Evolutionary conservation across 2,888 invertebrate genomes (phyloP).

Genomic region (Diloba caeruleocephala): DNA sequence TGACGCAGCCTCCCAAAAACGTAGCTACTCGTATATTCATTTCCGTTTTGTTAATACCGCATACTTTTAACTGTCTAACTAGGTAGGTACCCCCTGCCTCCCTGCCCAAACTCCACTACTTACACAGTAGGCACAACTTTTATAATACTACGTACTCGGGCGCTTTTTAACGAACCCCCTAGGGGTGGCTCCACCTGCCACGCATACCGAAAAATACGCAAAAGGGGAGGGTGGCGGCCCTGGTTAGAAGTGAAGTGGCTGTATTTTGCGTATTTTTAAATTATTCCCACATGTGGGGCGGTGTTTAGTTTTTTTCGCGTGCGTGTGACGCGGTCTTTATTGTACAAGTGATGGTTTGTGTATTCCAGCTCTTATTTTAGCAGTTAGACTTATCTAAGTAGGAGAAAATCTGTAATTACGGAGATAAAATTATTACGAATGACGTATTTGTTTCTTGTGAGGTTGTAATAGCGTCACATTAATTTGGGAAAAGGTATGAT

Average conservation of each 20-base stretch:
- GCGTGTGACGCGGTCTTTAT: constrained; percentile 51
- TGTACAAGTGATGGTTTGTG: constrained; percentile 24
- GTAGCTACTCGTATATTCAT: constrained; percentile 88
- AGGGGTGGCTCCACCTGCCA: constrained; percentile 85
- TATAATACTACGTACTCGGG: constrained; percentile 89
- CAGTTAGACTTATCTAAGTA: constrained; percentile 12
- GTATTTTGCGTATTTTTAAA: constrained; percentile 89
- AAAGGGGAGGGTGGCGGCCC: constrained; percentile 72
- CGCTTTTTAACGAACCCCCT: constrained; percentile 88
- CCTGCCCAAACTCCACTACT: constrained; percentile 79
- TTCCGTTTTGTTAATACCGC: constrained; percentile 89
- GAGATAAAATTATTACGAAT: constrained; percentile 14
- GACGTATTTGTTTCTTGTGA: constrained; percentile 13
- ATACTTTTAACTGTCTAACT: constrained; percentile 90
- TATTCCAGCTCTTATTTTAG: constrained; percentile 1
- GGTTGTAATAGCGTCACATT: background rate
- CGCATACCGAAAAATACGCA: constrained; percentile 89
- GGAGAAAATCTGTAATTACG: constrained; percentile 5
- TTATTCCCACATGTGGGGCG: constrained; percentile 83
- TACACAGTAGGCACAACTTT: constrained; percentile 89
- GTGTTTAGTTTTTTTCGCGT: constrained; percentile 78
- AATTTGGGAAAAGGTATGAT: background rate
- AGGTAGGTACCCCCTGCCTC: constrained; percentile 72
- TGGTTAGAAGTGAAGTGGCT: constrained; percentile 87
- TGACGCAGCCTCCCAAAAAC: constrained; percentile 84